These are phyloP conservation scores for Andrena minutula DNA, from an alignment of 2,888 invertebrate species.

Conservation along the genomic window DNA sequence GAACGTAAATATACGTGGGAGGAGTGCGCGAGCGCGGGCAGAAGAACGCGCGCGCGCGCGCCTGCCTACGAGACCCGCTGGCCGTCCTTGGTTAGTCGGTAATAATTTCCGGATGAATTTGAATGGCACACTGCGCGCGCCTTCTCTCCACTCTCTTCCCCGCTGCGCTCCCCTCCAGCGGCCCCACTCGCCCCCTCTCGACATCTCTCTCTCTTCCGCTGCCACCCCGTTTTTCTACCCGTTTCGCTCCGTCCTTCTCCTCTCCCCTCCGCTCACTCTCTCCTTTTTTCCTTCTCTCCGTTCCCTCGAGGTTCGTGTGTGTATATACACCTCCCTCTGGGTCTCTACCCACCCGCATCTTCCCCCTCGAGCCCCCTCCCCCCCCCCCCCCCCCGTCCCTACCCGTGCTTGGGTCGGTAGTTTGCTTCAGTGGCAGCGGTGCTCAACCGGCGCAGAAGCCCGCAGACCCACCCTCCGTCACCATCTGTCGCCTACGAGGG, in stretches of 20 bases:
- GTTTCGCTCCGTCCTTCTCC: slow-evolving; percentile 21
- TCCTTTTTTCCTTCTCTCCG: slow-evolving; percentile 43
- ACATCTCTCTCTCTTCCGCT: slow-evolving; percentile 6
- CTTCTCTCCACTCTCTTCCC: slow-evolving; percentile 22
- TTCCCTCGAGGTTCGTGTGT: slow-evolving; percentile 48
- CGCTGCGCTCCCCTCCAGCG: neutral
- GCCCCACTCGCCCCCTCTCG: neutral
- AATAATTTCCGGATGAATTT: slow-evolving; percentile 81
- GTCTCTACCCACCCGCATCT: slow-evolving; percentile 54
- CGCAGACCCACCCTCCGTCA: slow-evolving; percentile 41
- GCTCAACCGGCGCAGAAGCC: slow-evolving; percentile 68
- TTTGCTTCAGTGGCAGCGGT: slow-evolving; percentile 65
- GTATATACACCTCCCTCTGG: slow-evolving; percentile 48
- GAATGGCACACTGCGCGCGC: slow-evolving; percentile 74
- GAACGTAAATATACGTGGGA: slow-evolving; percentile 4
- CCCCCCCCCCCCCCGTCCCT: too few relatives aligned
- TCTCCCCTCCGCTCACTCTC: slow-evolving; percentile 28
- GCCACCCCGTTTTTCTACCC: slow-evolving; percentile 30
- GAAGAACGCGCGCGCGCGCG: slow-evolving; percentile 30
- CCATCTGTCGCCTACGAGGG: slow-evolving; percentile 71
- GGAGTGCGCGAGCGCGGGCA: too few relatives aligned
- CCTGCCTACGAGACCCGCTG: slow-evolving; percentile 56
- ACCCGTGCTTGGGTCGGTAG: neutral
- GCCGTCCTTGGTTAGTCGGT: slow-evolving; percentile 77
- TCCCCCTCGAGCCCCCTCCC: slow-evolving; percentile 5